A percentile compares a stretch with the other conserved stretches of the same genome.
phyloP scores from a whole-genome alignment of 53 echinoderm and acorn worm species.

The Paelopatides confundens region DNA sequence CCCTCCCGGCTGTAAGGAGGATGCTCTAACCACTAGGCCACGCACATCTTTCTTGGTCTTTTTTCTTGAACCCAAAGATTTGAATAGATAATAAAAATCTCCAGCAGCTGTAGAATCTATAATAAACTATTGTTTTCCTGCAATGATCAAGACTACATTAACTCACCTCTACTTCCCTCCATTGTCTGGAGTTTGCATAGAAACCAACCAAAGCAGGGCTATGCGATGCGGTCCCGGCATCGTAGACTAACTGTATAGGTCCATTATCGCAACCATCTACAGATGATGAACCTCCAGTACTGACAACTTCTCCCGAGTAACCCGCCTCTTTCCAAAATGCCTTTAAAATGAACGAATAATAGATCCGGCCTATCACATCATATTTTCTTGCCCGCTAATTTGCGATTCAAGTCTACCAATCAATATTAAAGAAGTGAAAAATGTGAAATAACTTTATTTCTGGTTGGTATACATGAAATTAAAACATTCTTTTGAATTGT shows the following conservation, averaged over 20 bases:
- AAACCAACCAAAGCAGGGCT: slow-evolving; percentile 94
- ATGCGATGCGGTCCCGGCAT: slow-evolving; percentile 73
- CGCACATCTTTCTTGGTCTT: too few relatives aligned
- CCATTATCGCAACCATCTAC: slow-evolving; percentile 72
- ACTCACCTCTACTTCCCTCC: slow-evolving; percentile 79
- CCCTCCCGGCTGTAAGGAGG: too few relatives aligned
- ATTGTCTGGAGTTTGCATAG: slow-evolving; percentile 79
- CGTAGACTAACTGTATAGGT: slow-evolving; percentile 82
- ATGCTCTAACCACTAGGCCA: too few relatives aligned
- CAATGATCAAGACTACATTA: neutral
- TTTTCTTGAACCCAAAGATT: too few relatives aligned
- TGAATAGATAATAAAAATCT: neutral
- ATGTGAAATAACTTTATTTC: too few relatives aligned
- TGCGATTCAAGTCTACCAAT: too few relatives aligned
- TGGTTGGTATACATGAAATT: too few relatives aligned
- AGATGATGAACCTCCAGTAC: slow-evolving; percentile 72
- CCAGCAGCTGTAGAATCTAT: neutral
- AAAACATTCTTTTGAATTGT: too few relatives aligned
- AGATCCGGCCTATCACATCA: too few relatives aligned
- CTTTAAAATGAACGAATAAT: too few relatives aligned
- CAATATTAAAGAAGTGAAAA: too few relatives aligned
- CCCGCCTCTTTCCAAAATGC: slow-evolving; percentile 93
- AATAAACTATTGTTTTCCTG: neutral
- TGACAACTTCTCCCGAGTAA: slow-evolving; percentile 91
- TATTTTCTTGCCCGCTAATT: too few relatives aligned